phyloP scores from a whole-genome alignment of 53 echinoderm and acorn worm species.

The Echinometra lucunter region DNA sequence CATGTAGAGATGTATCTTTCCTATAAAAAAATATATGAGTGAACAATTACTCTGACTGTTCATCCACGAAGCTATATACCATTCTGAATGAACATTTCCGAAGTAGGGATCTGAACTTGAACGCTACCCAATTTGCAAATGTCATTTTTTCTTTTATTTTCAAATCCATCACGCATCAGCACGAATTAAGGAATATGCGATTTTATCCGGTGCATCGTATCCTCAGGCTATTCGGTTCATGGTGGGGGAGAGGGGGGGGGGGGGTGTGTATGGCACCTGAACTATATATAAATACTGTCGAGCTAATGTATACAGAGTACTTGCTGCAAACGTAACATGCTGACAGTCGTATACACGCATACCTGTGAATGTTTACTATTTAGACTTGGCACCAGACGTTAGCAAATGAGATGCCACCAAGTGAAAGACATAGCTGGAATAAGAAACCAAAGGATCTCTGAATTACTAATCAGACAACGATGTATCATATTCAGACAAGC shows the following conservation, averaged over 20 bases:
- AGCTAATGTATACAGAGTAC: conserved; percentile 5
- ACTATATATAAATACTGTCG: conserved; percentile 28
- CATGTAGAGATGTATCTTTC: too few species aligned
- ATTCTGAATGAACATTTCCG: too few species aligned
- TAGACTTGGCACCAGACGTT: neutral
- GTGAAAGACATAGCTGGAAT: neutral
- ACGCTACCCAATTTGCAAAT: neutral
- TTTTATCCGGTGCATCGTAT: neutral
- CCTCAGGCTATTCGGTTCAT: neutral
- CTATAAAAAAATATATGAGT: too few species aligned
- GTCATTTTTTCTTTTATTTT: neutral
- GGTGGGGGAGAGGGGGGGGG: neutral
- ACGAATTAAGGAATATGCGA: neutral
- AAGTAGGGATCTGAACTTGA: neutral
- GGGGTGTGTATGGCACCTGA: neutral
- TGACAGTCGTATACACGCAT: neutral
- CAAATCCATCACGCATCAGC: neutral
- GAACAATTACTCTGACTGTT: too few species aligned
- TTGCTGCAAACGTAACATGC: neutral
- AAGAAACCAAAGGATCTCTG: neutral
- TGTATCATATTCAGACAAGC: too few species aligned
- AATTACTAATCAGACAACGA: too few species aligned
- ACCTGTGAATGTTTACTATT: neutral
- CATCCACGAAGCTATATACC: too few species aligned
- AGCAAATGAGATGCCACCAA: neutral